These are phyloP conservation scores for Liodrosophila aerea DNA, from an alignment of 2,888 invertebrate genomes.

Conservation along the genomic window DNA sequence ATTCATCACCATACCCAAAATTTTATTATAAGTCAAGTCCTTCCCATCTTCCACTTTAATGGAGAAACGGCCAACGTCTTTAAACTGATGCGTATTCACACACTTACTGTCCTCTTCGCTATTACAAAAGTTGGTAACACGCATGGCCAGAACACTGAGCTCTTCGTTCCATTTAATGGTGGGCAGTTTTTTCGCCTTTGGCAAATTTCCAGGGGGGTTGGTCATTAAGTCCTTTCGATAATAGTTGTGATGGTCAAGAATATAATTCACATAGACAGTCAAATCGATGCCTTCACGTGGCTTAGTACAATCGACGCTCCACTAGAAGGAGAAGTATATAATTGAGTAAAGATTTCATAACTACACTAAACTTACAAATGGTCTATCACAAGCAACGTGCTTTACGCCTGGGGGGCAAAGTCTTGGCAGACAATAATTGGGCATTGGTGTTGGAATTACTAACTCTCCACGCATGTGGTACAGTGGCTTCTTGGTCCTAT, in stretches of 20 bases:
- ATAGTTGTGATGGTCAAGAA: slow-evolving; percentile 9
- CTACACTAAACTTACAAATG: slow-evolving; percentile 30
- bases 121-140: slow-evolving; percentile 38
- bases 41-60: too few species aligned
- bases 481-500: slow-evolving; percentile 3
- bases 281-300: slow-evolving; percentile 18
- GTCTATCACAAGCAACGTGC: slow-evolving; percentile 20
- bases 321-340: slow-evolving; percentile 8
- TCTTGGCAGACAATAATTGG: slow-evolving; percentile 3
- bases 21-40: too few species aligned
- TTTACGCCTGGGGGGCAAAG: slow-evolving; percentile 14
- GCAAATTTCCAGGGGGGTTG: rapidly evolving
- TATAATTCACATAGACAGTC: rapidly evolving
- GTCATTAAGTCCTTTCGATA: not conserved
- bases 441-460: not conserved
- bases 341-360: not conserved
- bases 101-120: not conserved
- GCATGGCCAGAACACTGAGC: slow-evolving; percentile 40
- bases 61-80: slow-evolving; percentile 25
- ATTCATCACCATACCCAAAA: too few species aligned
- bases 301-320: slow-evolving; percentile 19
- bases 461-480: slow-evolving; percentile 2
- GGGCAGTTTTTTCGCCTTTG: not conserved
- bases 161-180: slow-evolving; percentile 16
- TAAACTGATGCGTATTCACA: slow-evolving; percentile 29